Conservation (phyloP, 1,140 invertebrate genomes). For the Dysdera silvatica region DNA sequence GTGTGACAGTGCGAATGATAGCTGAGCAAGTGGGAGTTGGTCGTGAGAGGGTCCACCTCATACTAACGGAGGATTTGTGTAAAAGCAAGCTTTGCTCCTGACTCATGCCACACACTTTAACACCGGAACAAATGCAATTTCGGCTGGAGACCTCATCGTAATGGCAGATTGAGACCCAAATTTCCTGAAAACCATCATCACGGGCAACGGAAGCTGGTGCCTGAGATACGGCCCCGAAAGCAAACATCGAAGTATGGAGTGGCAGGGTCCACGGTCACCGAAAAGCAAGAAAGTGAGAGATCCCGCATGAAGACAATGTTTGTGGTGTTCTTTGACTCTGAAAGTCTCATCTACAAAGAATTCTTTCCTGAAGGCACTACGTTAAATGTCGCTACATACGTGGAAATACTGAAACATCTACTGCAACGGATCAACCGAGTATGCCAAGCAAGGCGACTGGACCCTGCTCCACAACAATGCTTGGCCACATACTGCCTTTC, state of each 20-base stretch:
- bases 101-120: background rate
- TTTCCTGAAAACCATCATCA: too few species aligned
- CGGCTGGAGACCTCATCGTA: background rate
- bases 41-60: background rate
- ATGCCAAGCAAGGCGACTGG: conserved; percentile 26
- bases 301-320: background rate
- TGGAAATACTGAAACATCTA: conserved; percentile 20
- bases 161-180: background rate
- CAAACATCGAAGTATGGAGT: background rate
- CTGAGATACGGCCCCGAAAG: background rate
- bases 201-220: conserved; percentile 11
- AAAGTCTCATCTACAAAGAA: conserved; percentile 21
- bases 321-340: conserved; percentile 20
- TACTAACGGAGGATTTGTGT: background rate
- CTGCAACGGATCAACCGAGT: conserved; percentile 15
- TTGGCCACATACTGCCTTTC: background rate
- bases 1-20: conserved; percentile 5
- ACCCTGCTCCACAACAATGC: conserved; percentile 6
- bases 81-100: background rate
- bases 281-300: background rate
- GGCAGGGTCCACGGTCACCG: background rate
- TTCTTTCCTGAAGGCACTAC: conserved; percentile 17
- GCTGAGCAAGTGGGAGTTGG: background rate
- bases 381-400: conserved; percentile 28
- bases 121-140: conserved; percentile 4